A percentile compares a stretch with the other conserved stretches of the same genome.
Conservation (phyloP, 2,888 invertebrate genomes). For the Osmoderma eremita region DNA sequence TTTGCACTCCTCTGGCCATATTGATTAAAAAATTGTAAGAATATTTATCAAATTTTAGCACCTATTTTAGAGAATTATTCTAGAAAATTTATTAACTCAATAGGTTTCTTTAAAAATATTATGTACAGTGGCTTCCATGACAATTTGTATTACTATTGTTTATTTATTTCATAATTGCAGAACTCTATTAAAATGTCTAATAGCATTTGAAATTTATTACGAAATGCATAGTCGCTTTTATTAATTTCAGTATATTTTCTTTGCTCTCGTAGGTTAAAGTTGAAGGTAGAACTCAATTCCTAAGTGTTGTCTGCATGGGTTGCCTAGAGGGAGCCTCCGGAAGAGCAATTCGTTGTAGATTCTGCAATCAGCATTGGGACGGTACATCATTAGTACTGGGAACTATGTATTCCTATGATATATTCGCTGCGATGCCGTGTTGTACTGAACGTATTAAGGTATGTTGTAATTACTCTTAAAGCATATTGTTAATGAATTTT, state of each 20-base stretch:
- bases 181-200: conserved; percentile 20
- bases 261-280: conserved; percentile 79
- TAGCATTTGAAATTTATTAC: not conserved
- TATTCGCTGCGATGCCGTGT: conserved; percentile 97
- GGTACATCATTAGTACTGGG: conserved; percentile 94
- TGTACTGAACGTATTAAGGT: conserved; percentile 93
- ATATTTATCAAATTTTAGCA: no score
- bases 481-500: not conserved
- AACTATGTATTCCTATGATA: conserved; percentile 98
- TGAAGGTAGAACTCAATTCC: conserved; percentile 88
- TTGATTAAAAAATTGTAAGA: no score
- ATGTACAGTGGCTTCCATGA: no score
- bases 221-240: not conserved
- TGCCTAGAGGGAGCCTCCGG: conserved; percentile 87
- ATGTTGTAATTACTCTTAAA: conserved; percentile 49
- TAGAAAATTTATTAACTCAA: no score
- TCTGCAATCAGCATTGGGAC: conserved; percentile 89
- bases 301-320: conserved; percentile 95
- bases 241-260: conserved; percentile 45
- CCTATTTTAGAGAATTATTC: no score
- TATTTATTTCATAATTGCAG: not conserved
- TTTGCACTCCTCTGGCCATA: no score
- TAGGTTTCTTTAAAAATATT: no score
- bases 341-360: conserved; percentile 82
- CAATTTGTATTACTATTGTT: no score